Evolutionary conservation across 30 jellyfish, hydroid and myxozoan species (phyloP).

Genomic region (Cassiopea xamachana): DNA sequence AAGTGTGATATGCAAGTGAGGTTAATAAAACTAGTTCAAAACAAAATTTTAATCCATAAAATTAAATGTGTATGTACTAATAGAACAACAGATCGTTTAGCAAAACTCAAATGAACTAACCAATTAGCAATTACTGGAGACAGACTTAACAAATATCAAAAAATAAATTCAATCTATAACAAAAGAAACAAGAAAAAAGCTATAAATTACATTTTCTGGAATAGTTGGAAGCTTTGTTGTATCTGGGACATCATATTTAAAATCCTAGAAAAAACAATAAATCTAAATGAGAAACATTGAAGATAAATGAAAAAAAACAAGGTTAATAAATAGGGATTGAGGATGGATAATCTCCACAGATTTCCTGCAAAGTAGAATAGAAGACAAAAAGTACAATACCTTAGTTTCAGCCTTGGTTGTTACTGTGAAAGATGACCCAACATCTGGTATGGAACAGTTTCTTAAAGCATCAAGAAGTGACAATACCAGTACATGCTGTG

Average conservation of each 20-base stretch:
- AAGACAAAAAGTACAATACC: not conserved
- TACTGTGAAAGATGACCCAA: slow-evolving; percentile 60
- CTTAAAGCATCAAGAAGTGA: slow-evolving; percentile 66
- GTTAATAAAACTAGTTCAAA: too few relatives aligned
- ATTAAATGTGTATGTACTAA: too few relatives aligned
- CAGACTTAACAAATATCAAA: too few relatives aligned
- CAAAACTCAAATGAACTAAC: too few relatives aligned
- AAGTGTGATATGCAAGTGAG: too few relatives aligned
- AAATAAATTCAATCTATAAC: not conserved
- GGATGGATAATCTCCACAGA: not conserved
- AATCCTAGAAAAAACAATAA: slow-evolving; percentile 40
- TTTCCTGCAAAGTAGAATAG: not conserved
- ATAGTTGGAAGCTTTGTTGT: slow-evolving; percentile 96
- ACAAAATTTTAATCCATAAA: too few relatives aligned
- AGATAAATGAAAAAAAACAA: not conserved
- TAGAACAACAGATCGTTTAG: too few relatives aligned
- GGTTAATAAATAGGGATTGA: not conserved
- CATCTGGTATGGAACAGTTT: slow-evolving; percentile 63
- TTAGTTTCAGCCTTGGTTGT: slow-evolving; percentile 4
- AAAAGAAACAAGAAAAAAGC: not conserved
- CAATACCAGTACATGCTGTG: slow-evolving; percentile 35
- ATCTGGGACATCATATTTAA: slow-evolving; percentile 83
- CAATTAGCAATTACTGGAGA: too few relatives aligned
- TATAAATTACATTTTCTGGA: slow-evolving; percentile 88
- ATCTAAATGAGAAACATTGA: not conserved